Base-by-base conservation (phyloP, 2,888 invertebrate species). In the Meganola albula region DNA sequence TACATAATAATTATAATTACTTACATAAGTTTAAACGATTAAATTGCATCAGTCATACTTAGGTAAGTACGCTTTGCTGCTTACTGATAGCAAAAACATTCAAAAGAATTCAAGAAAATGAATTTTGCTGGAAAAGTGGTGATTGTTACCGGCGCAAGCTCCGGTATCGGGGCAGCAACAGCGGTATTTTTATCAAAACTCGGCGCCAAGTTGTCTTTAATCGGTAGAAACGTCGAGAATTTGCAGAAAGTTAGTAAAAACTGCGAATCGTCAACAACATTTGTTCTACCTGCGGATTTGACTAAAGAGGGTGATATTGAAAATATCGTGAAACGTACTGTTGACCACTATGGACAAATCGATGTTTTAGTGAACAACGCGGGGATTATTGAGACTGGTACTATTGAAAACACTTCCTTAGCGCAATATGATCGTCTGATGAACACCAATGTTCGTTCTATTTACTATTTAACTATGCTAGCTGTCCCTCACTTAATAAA, bases 351-450 rank as follows among this genome's bases (percentile, higher is more conserved):
- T 61, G 92, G 92, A 0, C 90, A 90, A 65, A 74, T 96, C 7
- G 94, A 96, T 74, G 90, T 96, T n/a, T 71, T 96, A 28, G 88
- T 96, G 0, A 96, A 98, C 71, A 96, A 94, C 78, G 98, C 98
- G 9, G 98, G 98, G 2, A 90, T 94, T 13, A 74, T 97, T 12
- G 93, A 93, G 63, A 82, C 82, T 0, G 98, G 97, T 14, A 88
- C 90, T 1, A 96, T 97, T 53, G 97, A 98, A 76, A 93, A 88
- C 45, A 94, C 97, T 0, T 89, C 89, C 10, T 61, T 98, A 52
- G 93, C 93, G 26, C 96, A 97, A 62, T 98, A 91, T 63, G 98
- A 99, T 70, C 88, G 92, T 12, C 82, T 96, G 7, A 96, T 99
- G 90, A 93, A 95, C 58, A 90, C 93, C 1, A 99, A 99, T 73